phyloP scores from a whole-genome alignment of 2,888 invertebrate genomes.

The Patella pellucida region DNA sequence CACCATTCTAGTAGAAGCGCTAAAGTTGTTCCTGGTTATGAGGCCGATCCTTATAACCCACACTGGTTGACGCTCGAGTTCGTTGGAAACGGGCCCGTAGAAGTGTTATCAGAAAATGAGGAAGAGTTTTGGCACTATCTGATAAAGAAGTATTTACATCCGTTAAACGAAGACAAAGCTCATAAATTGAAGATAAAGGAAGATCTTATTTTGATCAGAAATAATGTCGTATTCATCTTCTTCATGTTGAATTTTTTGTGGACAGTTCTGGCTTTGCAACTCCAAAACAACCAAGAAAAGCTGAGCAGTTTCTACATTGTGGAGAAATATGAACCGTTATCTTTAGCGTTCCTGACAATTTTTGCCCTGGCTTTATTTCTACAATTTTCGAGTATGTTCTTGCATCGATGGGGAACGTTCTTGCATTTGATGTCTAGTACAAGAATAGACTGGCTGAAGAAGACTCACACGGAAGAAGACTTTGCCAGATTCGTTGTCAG shows the following conservation, averaged over 20 bases:
- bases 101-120: constrained; percentile 85
- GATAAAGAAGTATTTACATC: constrained; percentile 92
- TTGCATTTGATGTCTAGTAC: constrained; percentile 64
- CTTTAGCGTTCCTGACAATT: constrained; percentile 56
- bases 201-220: constrained; percentile 52
- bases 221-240: constrained; percentile 63
- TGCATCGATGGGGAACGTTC: constrained; percentile 64
- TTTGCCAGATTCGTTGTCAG: constrained; percentile 61
- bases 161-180: constrained; percentile 92
- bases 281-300: constrained; percentile 80
- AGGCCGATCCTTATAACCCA: constrained; percentile 88
- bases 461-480: constrained; percentile 57
- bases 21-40: constrained; percentile 44
- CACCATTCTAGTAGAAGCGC: too few species aligned
- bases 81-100: constrained; percentile 90
- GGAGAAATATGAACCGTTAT: constrained; percentile 59
- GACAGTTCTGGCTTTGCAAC: constrained; percentile 97
- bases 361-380: constrained; percentile 58
- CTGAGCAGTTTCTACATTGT: constrained; percentile 78
- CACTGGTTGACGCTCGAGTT: constrained; percentile 93
- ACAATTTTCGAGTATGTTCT: constrained; percentile 61
- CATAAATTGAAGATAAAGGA: constrained; percentile 59
- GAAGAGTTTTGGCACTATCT: constrained; percentile 94
- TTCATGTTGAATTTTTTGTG: constrained; percentile 98
- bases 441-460: constrained; percentile 60